Conservation (phyloP, 1,140 invertebrate genomes). For the Portunus trituberculatus region DNA sequence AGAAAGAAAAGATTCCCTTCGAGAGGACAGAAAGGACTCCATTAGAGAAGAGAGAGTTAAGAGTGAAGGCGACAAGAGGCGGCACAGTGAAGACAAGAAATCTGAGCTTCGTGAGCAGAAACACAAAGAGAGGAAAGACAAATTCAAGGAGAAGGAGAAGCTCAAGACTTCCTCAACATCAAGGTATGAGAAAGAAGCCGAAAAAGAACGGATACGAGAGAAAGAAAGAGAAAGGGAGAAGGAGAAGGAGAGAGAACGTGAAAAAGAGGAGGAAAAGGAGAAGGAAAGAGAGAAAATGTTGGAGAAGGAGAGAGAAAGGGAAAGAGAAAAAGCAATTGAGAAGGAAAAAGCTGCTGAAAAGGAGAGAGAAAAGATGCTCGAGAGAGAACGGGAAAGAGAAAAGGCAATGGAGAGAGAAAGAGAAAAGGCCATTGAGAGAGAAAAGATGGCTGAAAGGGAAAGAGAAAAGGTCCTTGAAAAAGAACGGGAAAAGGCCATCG, state of each 20-base stretch:
- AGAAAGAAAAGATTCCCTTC: conserved; percentile 48
- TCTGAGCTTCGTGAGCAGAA: conserved; percentile 77
- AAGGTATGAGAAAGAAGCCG: conserved; percentile 64
- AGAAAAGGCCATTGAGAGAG: conserved; percentile 62
- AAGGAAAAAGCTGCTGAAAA: conserved; percentile 64
- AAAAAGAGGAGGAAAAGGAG: conserved; percentile 63
- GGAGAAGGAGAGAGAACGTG: conserved; percentile 38
- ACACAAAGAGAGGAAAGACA: conserved; percentile 70
- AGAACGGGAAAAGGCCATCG: conserved; percentile 59
- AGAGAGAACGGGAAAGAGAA: conserved; percentile 55
- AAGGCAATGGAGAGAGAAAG: conserved; percentile 52
- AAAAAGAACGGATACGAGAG: conserved; percentile 38
- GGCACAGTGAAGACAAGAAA: conserved; percentile 79
- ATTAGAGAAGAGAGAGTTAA: conserved; percentile 65
- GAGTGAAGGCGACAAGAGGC: conserved; percentile 79
- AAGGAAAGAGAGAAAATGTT: conserved; percentile 47
- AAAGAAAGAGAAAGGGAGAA: conserved; percentile 61
- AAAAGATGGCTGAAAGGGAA: conserved; percentile 41
- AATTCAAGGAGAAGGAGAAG: conserved; percentile 48
- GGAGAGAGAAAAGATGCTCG: conserved; percentile 30
- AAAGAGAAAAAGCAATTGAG: conserved; percentile 42
- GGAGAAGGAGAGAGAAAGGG: conserved; percentile 60
- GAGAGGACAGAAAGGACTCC: conserved; percentile 59
- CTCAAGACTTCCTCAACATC: conserved; percentile 34
- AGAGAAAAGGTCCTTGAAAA: conserved; percentile 51